These are phyloP conservation scores for Drosophila antonietae DNA, from an alignment of 2,888 invertebrate species.

Conservation along the genomic window DNA sequence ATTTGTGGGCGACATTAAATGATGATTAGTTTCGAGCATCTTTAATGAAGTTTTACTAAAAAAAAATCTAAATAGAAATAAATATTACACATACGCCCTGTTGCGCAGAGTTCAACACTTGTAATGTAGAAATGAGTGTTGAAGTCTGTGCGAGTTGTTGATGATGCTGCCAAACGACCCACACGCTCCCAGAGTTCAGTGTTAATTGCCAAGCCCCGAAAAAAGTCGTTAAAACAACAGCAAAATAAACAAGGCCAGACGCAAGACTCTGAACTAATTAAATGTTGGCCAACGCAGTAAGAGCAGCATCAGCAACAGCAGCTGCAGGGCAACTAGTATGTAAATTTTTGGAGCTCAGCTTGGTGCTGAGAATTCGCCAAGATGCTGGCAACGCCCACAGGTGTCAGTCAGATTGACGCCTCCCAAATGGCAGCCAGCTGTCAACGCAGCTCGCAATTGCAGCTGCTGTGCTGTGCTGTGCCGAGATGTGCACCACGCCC, in stretches of 20 bases:
- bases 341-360: slow-evolving; percentile 42
- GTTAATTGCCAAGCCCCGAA: slow-evolving; percentile 74
- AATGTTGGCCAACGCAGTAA: slow-evolving; percentile 68
- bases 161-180: slow-evolving; percentile 55
- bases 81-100: slow-evolving; percentile 64
- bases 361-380: slow-evolving; percentile 52
- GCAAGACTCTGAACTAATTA: slow-evolving; percentile 65
- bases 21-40: background rate
- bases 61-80: background rate
- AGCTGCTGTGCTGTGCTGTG: slow-evolving; percentile 59
- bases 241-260: slow-evolving; percentile 64
- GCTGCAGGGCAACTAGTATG: slow-evolving; percentile 49
- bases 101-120: slow-evolving; percentile 50
- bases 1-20: slow-evolving; percentile 4
- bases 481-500: slow-evolving; percentile 37
- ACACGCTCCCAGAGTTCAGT: slow-evolving; percentile 68
- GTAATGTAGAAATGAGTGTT: slow-evolving; percentile 34
- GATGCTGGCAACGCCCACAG: slow-evolving; percentile 67
- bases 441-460: slow-evolving; percentile 60
- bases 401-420: slow-evolving; percentile 63
- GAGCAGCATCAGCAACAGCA: slow-evolving; percentile 6
- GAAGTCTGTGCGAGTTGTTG: slow-evolving; percentile 27
- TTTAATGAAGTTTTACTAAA: background rate
- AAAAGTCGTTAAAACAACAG: slow-evolving; percentile 35
- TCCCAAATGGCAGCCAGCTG: slow-evolving; percentile 59